Evolutionary conservation across 2,888 invertebrate genomes (phyloP), one percentile per base, ranked within the genome.

Genomic region (Pseudeuparius sepicola): DNA sequence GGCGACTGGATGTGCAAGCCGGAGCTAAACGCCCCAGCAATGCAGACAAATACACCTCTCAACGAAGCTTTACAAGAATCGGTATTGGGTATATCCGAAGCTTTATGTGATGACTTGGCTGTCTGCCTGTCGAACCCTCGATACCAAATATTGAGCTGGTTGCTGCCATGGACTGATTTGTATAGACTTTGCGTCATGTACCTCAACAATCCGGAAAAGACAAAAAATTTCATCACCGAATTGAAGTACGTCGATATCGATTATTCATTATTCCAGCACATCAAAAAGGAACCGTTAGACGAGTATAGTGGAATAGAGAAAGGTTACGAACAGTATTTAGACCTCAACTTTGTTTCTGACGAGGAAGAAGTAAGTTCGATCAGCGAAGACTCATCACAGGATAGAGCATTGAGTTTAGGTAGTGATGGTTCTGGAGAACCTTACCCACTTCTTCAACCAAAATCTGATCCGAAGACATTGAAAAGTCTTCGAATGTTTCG

Each of bases 231-330:
- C 11, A 74, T 75, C 24, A 79, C 76, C 1, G 81, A 82, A 54
- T 64, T 83, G n/a, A 78, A 79, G 53, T 82, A 74, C 54, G 64
- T 83, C 2, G 78, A 82, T 50, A 70, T 83, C 18, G 81, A 82
- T 56, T 81, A 76, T 34, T 69, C 70, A 11, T 69, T 73, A 43
- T 80, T 75, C 53, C 49, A 51, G 32, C 51, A 52, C 29, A 53
- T 59, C 35, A 71, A 73, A 46, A 72, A 77, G 29, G 67, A 77
- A 57, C 77, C 78, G 0, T 50, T 55, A 12, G 57, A 59, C 34
- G 57, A 57, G 33, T 41, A 49, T 25, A 50, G 55, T 2, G 59
- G 57, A 13, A 59, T 59, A 15, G 57, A 57, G 40, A 49, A 52
- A 32, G 57, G 56, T 15, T 57, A 56, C 38, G 54, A 54, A 36